These are phyloP conservation scores for Donacobius atricapilla DNA, from an alignment of 2,113 vertebrate genomes.

Conservation along the genomic window DNA sequence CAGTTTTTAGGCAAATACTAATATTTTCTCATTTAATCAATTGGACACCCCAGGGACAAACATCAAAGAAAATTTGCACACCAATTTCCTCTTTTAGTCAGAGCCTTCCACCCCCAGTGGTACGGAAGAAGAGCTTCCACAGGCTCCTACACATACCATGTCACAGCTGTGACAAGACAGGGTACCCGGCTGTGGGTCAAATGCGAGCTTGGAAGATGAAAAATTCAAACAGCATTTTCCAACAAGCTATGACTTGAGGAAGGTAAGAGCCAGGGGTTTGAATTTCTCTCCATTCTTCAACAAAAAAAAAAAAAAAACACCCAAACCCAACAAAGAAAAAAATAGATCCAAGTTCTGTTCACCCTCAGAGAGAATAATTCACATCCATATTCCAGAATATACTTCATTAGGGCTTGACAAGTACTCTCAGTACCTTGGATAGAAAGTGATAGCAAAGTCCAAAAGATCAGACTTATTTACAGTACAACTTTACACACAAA, in stretches of 20 bases:
- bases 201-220: neutral
- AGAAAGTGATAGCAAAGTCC: conserved; percentile 19
- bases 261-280: neutral
- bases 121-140: neutral
- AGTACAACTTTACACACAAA: neutral
- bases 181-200: neutral
- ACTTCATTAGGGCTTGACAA: neutral
- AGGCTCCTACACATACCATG: neutral
- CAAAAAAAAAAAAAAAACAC: neutral
- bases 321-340: neutral
- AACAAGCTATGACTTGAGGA: neutral
- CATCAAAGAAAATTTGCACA: neutral
- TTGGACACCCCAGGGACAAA: neutral
- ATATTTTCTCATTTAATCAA: neutral
- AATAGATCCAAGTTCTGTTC: neutral
- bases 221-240: neutral
- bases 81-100: neutral
- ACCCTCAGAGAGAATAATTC: neutral
- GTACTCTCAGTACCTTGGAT: neutral
- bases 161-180: neutral
- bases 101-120: neutral
- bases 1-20: neutral
- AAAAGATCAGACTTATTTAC: conserved; percentile 10
- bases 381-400: neutral
- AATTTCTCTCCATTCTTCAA: neutral